Percentiles rank a stretch among this genome's conserved stretches.
phyloP scores from a whole-genome alignment of 2,797 vertebrate genomes.

The Vipera latastei region DNA sequence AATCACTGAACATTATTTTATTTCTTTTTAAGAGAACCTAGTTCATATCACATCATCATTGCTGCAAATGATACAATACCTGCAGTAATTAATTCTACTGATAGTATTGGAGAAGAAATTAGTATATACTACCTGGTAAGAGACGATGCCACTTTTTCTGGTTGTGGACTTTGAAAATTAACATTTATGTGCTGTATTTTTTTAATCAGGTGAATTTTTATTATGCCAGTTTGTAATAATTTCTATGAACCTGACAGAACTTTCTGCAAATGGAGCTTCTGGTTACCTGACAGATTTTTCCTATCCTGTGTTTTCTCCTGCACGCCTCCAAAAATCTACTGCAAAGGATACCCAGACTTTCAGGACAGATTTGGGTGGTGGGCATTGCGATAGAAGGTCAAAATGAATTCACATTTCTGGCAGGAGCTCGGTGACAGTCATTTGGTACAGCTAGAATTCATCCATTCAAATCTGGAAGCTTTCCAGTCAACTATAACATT shows the following conservation, averaged over 20 bases:
- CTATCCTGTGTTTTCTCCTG: neutral
- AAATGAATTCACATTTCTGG: neutral
- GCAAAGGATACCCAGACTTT: neutral
- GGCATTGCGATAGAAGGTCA: neutral
- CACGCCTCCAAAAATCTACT: neutral
- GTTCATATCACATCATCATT: slow-evolving; percentile 79
- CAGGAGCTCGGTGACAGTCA: neutral
- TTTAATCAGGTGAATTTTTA: neutral
- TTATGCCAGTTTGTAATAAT: neutral
- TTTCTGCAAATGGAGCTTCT: neutral
- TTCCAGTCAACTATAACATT: neutral
- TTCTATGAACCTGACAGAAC: neutral
- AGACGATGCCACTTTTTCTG: slow-evolving; percentile 20
- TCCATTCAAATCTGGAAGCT: neutral
- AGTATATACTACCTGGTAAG: slow-evolving; percentile 87
- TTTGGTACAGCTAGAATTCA: neutral
- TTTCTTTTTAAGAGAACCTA: slow-evolving; percentile 59
- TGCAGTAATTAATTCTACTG: slow-evolving; percentile 78
- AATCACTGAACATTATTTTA: neutral
- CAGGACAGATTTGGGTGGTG: neutral
- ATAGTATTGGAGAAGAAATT: slow-evolving; percentile 84
- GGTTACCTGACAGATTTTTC: neutral
- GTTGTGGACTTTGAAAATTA: neutral
- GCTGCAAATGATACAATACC: slow-evolving; percentile 80
- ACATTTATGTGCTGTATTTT: neutral